Evolutionary conservation across 2,113 vertebrate genomes (phyloP), one percentile per base, ranked within the genome.

Genomic region (Microcebus lehilahytsara): DNA sequence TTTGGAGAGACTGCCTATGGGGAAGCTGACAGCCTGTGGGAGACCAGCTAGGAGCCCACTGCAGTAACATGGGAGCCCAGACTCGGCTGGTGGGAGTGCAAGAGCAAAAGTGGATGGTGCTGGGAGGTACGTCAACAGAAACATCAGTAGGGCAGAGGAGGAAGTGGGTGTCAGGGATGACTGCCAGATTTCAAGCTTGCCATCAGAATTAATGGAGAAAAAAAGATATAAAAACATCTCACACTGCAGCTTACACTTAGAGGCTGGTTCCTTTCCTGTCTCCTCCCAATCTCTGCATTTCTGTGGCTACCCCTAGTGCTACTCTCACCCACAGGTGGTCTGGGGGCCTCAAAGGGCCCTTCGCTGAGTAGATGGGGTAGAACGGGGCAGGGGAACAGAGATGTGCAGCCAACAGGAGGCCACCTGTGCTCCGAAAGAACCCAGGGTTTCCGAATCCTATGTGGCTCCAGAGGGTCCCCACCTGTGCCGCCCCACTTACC

Each of bases 401-500:
- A 67, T 20, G n/a, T 5, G 25, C 32, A 12, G 7, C 11, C 30
- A 3, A 51, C 32, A 27, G 32, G 32, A 81, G 49, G 34, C 34
- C 19, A 23, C 2, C 6, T 30, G 27, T 37, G 8, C 20, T 49
- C 56, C 9, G 27, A 40, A 37, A 32, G 67, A 64, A 14, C 6
- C 71, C 25, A 2, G 3, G 42, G 14, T 40, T 72, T 64, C 64
- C 56, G 67, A 79, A 58, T 89, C 32, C 53, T 58, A 10, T 6
- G 51, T 51, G 85, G n/a, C 32, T 13, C 17, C 80, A 5, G 37
- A n/a, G 42, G 23, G 6, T 46, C 66, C 6, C 2, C 6, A 75
- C 80, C 72, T 62, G 46, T 12, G 34, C n/a, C 23, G 42, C 77
- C 42, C 67, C 64, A 86, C 96, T 97, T 66, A 98, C 97, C 75